Conservation (phyloP, 2,797 vertebrate species). For the Acrossocheilus fasciatus region DNA sequence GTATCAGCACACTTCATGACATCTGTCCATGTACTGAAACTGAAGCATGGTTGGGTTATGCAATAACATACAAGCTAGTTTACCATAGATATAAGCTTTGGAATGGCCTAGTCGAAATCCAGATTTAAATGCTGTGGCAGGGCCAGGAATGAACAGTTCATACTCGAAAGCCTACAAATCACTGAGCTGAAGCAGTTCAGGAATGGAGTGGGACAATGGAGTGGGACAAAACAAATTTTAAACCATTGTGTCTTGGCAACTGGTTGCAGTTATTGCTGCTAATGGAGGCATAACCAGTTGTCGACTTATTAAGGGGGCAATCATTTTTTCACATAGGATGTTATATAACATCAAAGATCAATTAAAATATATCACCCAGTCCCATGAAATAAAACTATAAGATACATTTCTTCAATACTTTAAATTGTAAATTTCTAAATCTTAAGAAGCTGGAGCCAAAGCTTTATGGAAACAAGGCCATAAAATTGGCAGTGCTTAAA, state of each 20-base stretch:
- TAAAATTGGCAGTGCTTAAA: not conserved
- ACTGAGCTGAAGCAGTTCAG: not conserved
- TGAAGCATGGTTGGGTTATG: not conserved
- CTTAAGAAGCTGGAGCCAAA: not conserved
- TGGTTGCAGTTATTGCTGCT: not conserved
- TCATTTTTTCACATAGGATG: not conserved
- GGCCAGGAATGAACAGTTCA: not conserved
- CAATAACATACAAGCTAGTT: not conserved
- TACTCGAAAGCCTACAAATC: not conserved
- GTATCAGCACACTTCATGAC: not conserved
- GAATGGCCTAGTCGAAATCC: not conserved
- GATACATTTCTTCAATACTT: not conserved
- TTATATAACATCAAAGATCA: not conserved
- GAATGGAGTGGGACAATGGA: not conserved
- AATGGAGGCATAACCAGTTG: not conserved
- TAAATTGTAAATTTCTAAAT: not conserved
- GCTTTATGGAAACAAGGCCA: not conserved
- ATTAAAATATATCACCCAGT: not conserved
- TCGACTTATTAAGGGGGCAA: not conserved
- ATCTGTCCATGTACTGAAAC: not conserved
- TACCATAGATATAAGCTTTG: not conserved
- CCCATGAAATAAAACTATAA: not conserved
- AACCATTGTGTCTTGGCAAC: not conserved
- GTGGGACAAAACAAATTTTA: not conserved
- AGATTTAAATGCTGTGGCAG: not conserved